Evolutionary conservation across 2,888 invertebrate genomes (phyloP), one percentile per base, ranked within the genome.

Genomic region (Eilema depressum): DNA sequence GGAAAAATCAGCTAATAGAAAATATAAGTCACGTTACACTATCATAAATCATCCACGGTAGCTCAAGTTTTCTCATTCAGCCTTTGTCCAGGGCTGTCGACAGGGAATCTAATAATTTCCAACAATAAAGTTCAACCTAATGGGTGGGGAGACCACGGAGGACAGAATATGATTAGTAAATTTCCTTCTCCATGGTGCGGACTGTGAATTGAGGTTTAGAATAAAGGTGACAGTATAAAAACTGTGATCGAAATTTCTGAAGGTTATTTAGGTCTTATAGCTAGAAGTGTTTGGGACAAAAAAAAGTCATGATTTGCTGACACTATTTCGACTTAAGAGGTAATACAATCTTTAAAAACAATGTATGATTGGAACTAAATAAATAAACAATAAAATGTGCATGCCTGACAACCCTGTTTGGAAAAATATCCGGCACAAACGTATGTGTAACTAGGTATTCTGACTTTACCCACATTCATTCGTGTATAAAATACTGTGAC

Each of bases 11-110:
- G 76, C 81, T 76, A 69, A 37, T 57, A 65, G 66, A 73, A 78
- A 78, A 79, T 84, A 83, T 82, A 84, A 85, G 83, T 85, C 84
- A 81, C 81, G 83, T 79, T 78, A 80, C 75, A 61, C 65, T 63
- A 68, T 70, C 79, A 79, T 86, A 86, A 85, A 86, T 86, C 86
- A 84, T 79, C 41, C 60, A 60, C 67, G 17, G 65, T 63, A 67
- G 72, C 59, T 71, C 33, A 69, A 75, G 72, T 66, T 79, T 74
- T 80, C 83, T 77, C 69, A 70, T 75, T 76, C 66, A 63, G 25
- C 65, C 56, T 30, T 69, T 56, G n/a, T n/a, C 1, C 69, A 79
- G 77, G 80, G 82, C 68, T 80, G 82, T 56, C 66, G 61, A 68
- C 33, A 66, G 33, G 14, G 23, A 20, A 61, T 72, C 57, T 66